These are phyloP conservation scores for Gnatocerus cornutus DNA, from an alignment of 2,888 invertebrate genomes.

Conservation along the genomic window DNA sequence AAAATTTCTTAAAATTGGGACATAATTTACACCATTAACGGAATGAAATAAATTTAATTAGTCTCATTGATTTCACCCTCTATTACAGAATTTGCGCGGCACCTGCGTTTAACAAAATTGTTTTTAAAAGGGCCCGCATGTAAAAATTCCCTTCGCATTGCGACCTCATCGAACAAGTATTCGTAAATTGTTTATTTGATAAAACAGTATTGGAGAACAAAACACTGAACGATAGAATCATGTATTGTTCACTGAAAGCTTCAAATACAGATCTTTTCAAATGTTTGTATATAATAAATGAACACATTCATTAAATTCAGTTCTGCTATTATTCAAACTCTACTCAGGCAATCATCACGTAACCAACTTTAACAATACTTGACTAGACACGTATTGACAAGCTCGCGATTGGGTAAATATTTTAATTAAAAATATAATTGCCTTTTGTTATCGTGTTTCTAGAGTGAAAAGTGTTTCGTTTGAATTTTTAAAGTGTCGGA, in stretches of 20 bases:
- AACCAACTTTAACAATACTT: constrained; percentile 50
- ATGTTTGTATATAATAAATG: constrained; percentile 53
- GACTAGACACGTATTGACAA: constrained; percentile 30
- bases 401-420: neutral
- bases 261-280: constrained; percentile 54
- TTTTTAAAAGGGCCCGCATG: no score
- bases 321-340: constrained; percentile 50
- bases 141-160: no score
- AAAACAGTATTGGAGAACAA: constrained; percentile 42
- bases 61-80: no score
- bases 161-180: constrained; percentile 16
- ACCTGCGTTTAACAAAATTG: no score
- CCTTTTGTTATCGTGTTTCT: neutral
- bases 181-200: constrained; percentile 44
- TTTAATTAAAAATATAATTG: neutral
- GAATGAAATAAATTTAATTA: no score
- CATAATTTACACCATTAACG: no score
- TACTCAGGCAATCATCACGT: constrained; percentile 48
- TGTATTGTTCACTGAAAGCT: constrained; percentile 45
- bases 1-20: no score
- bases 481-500: constrained; percentile 26
- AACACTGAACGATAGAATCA: constrained; percentile 41
- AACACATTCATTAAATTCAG: constrained; percentile 53
- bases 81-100: no score
- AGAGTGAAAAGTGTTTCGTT: constrained; percentile 8